A percentile compares a stretch with the other conserved stretches of the same genome.
Evolutionary conservation across 2,797 vertebrate species (phyloP).

Genomic region (Percopsis omiscomaycus): DNA sequence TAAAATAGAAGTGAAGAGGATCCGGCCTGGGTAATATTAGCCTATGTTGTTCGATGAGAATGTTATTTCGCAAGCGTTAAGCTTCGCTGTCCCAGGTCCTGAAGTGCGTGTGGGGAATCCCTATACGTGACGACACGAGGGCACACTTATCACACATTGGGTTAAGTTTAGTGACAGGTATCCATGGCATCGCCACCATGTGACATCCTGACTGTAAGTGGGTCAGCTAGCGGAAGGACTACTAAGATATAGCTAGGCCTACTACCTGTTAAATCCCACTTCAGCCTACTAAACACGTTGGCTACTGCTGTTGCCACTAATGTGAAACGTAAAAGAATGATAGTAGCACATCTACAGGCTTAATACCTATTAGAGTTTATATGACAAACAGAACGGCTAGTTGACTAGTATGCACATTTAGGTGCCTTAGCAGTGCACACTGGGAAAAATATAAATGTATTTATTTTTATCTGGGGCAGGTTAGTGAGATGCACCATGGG

Average conservation of each 20-base stretch:
- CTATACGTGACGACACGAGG: constrained; percentile 52
- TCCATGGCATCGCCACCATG: constrained; percentile 56
- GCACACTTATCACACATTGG: constrained; percentile 21
- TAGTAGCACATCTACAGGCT: not conserved
- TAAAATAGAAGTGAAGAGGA: too few relatives aligned
- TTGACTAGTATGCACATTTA: too few relatives aligned
- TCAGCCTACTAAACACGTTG: constrained; percentile 4
- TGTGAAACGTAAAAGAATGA: not conserved
- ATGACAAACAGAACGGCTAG: not conserved
- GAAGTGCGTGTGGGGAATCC: constrained; percentile 28
- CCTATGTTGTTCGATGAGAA: constrained; percentile 5
- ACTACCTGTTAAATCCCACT: constrained; percentile 35
- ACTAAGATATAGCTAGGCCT: constrained; percentile 29
- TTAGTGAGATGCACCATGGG: constrained; percentile 70
- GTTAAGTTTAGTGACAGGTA: constrained; percentile 53
- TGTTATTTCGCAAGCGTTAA: constrained; percentile 1
- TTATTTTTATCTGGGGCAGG: constrained; percentile 29
- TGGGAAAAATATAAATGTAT: too few relatives aligned
- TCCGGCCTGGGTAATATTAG: too few relatives aligned
- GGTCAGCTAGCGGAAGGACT: constrained; percentile 32
- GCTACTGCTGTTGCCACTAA: not conserved
- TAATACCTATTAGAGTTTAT: not conserved
- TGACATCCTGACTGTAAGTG: constrained; percentile 53
- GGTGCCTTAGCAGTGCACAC: too few relatives aligned
- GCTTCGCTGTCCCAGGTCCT: constrained; percentile 57